Percentiles rank a stretch among this genome's conserved stretches.
Evolutionary conservation across 2,888 invertebrate species (phyloP).

Genomic region (Protula sp.): DNA sequence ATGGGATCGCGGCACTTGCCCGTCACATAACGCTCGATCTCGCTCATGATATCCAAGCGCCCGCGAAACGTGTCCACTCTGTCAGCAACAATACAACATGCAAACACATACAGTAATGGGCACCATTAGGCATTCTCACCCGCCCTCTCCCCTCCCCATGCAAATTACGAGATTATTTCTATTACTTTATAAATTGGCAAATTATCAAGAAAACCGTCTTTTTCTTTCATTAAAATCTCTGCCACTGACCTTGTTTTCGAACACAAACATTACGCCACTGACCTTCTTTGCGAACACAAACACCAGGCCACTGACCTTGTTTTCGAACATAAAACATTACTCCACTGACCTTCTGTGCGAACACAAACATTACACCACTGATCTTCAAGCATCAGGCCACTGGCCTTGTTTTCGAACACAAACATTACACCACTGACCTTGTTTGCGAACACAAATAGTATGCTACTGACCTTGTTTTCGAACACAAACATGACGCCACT

Average conservation of each 20-base stretch:
- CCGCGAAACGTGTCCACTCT: conserved; percentile 3
- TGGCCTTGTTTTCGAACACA: not conserved
- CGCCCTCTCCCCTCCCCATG: too few species aligned
- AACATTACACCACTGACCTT: not conserved
- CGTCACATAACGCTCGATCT: not conserved
- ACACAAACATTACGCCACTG: not conserved
- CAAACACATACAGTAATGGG: too few species aligned
- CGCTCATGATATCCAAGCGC: not conserved
- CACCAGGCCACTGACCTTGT: not conserved
- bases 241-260: too few species aligned
- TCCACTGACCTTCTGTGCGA: not conserved
- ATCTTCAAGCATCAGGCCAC: not conserved
- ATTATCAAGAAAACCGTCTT: too few species aligned
- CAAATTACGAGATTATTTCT: too few species aligned
- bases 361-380: not conserved
- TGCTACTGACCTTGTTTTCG: not conserved
- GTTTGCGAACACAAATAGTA: not conserved
- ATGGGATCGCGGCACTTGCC: conserved; percentile 12
- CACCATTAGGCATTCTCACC: too few species aligned
- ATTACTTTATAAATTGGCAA: too few species aligned
- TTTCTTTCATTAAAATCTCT: too few species aligned
- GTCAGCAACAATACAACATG: too few species aligned
- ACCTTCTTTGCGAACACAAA: not conserved
- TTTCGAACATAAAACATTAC: not conserved
- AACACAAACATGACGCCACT: not conserved